Evolutionary conservation across 2,113 vertebrate genomes (phyloP).

Genomic region (Tragulus kanchil): DNA sequence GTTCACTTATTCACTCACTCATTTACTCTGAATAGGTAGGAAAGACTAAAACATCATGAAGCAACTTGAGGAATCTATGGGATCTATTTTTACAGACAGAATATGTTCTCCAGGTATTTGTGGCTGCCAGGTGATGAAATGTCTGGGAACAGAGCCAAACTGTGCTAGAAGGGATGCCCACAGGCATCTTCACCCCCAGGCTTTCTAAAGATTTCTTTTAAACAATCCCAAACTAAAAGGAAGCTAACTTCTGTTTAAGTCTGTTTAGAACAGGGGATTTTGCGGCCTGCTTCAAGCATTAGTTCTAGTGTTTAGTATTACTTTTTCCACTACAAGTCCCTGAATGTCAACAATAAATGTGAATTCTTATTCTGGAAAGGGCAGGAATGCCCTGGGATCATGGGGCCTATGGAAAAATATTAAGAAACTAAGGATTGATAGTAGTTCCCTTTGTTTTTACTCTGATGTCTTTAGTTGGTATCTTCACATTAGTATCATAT

Average conservation of each 20-base stretch:
- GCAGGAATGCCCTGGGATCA: neutral
- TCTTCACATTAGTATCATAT: neutral
- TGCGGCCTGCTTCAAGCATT: neutral
- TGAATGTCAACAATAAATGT: neutral
- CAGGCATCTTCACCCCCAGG: constrained; percentile 7
- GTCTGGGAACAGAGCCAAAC: neutral
- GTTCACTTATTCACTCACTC: neutral
- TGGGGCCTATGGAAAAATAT: neutral
- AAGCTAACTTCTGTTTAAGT: constrained; percentile 17
- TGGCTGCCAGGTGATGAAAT: constrained; percentile 10
- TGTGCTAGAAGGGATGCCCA: constrained; percentile 18
- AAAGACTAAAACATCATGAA: neutral
- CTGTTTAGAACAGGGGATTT: constrained; percentile 3
- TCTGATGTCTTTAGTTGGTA: neutral
- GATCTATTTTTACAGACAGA: constrained; percentile 23
- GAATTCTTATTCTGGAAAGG: neutral
- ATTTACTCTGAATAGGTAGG: neutral
- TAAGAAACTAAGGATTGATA: neutral
- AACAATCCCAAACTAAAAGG: neutral
- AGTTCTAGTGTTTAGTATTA: neutral
- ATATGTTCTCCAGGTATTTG: neutral
- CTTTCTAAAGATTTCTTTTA: constrained; percentile 35
- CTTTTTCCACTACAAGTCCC: neutral
- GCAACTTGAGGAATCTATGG: neutral
- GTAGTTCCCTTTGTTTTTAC: neutral